These are phyloP conservation scores for Alsophila aescularia DNA, from an alignment of 2,888 invertebrate species.

Conservation along the genomic window DNA sequence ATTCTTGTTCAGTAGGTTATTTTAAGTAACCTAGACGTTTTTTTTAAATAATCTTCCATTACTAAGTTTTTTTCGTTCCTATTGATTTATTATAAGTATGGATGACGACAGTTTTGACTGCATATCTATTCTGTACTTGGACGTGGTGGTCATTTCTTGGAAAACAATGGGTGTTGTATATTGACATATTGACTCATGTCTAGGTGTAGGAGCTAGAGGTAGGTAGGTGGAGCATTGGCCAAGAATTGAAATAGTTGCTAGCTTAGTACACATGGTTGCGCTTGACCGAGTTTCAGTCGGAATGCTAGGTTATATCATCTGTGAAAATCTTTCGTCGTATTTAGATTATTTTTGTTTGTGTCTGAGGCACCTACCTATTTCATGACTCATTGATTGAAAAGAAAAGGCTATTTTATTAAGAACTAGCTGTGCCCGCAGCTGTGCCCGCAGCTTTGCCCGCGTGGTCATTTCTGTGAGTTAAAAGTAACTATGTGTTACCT, in stretches of 20 bases:
- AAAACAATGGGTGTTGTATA: constrained; percentile 13
- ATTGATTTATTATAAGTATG: too few species aligned
- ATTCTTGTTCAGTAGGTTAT: too few species aligned
- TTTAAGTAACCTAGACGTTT: too few species aligned
- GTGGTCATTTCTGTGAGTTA: too few species aligned
- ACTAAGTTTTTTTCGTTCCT: too few species aligned
- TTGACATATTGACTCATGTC: constrained; percentile 22
- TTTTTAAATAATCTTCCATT: too few species aligned
- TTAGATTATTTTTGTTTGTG: not conserved
- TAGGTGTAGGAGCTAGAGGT: constrained; percentile 8
- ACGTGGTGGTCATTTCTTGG: constrained; percentile 16
- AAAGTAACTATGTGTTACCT: too few species aligned
- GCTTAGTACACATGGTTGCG: constrained; percentile 10
- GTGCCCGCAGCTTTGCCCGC: too few species aligned
- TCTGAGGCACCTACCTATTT: too few species aligned
- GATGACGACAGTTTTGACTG: not conserved
- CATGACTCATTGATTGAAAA: too few species aligned
- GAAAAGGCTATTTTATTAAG: too few species aligned
- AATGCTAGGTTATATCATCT: not conserved
- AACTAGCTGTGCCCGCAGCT: too few species aligned
- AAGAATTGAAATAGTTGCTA: constrained; percentile 20
- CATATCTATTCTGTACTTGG: not conserved
- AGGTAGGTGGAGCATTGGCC: constrained; percentile 20
- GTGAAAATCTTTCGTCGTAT: constrained; percentile 9
- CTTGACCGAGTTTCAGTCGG: constrained; percentile 12